Conservation (phyloP, 2,113 vertebrate species). For the Antechinus stuartii region DNA sequence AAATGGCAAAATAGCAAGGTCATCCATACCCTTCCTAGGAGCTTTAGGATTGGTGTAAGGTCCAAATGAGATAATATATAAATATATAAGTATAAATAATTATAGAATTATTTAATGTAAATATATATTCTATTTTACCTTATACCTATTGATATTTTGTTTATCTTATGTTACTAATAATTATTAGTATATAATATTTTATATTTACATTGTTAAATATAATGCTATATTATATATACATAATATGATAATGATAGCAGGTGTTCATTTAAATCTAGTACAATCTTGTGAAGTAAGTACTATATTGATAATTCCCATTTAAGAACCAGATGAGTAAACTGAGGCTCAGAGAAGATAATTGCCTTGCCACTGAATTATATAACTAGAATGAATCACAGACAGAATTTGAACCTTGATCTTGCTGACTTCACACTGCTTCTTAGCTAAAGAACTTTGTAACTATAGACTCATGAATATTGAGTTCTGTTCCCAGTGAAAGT, state of each 20-base stretch:
- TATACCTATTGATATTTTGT: not conserved
- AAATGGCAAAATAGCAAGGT: not conserved
- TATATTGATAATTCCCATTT: not conserved
- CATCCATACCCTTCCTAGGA: not conserved
- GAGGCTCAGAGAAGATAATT: not conserved
- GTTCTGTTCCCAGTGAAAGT: not conserved
- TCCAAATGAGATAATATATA: not conserved
- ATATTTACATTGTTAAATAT: not conserved
- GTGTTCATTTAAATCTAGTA: not conserved
- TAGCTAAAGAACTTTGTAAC: not conserved
- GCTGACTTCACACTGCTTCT: not conserved
- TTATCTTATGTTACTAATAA: not conserved
- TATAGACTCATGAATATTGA: not conserved
- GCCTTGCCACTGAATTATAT: not conserved
- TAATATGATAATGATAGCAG: not conserved
- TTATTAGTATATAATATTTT: not conserved
- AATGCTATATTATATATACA: not conserved
- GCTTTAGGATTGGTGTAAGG: not conserved
- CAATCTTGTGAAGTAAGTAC: not conserved
- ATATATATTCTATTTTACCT: not conserved
- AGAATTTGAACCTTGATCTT: not conserved
- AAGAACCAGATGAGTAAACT: not conserved
- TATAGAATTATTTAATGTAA: not conserved
- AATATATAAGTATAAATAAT: not conserved
- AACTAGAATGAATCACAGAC: not conserved